These are phyloP conservation scores for Hesperophylax magnus DNA, from an alignment of 1,140 invertebrate genomes.

Conservation along the genomic window DNA sequence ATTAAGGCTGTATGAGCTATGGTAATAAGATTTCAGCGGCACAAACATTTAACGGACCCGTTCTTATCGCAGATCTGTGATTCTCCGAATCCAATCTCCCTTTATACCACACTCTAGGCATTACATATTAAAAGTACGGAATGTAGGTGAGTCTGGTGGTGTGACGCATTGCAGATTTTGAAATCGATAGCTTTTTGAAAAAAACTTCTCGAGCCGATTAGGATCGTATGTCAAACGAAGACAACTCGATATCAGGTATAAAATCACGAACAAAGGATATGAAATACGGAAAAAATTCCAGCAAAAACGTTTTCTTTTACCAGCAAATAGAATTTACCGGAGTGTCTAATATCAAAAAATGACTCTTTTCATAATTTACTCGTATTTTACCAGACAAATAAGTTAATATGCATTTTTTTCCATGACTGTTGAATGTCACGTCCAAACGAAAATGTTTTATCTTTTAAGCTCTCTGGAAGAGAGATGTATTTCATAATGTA, in stretches of 20 bases:
- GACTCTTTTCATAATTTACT: too few relatives aligned
- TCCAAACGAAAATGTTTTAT: background rate
- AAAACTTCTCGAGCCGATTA: conserved; percentile 3
- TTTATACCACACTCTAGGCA: conserved; percentile 21
- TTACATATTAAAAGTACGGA: background rate
- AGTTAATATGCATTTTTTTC: background rate
- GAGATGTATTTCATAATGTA: too few relatives aligned
- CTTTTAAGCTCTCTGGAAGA: too few relatives aligned
- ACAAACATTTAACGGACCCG: conserved; percentile 1
- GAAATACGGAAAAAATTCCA: too few relatives aligned
- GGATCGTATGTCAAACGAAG: conserved; percentile 19
- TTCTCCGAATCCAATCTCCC: conserved; percentile 28
- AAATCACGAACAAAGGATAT: conserved; percentile 25
- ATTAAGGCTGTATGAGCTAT: conserved; percentile 35
- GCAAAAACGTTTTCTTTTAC: background rate
- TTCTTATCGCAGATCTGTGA: conserved; percentile 25
- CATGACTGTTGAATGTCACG: background rate
- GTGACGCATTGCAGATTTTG: conserved; percentile 55
- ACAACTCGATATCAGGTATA: conserved; percentile 14
- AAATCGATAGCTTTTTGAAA: conserved; percentile 45
- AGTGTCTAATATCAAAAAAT: too few relatives aligned
- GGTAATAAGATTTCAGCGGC: conserved; percentile 33
- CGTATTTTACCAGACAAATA: background rate
- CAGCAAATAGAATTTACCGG: background rate
- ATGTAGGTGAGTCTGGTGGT: background rate